Base-by-base conservation (phyloP, 1,140 invertebrate genomes). In the Argopecten irradians region DNA sequence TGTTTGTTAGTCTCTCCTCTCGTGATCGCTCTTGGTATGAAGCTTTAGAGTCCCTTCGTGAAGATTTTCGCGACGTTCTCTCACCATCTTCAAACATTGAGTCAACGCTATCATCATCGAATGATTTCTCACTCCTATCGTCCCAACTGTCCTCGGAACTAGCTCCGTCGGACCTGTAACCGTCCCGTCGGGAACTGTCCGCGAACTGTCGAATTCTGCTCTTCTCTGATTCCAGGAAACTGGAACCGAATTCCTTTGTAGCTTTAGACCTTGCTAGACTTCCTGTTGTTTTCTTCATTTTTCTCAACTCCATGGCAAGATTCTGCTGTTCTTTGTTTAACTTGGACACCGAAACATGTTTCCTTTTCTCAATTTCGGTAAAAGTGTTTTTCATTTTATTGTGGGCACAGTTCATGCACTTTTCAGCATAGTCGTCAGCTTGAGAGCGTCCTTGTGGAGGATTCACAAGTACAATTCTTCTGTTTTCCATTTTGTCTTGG, bases 101-200 rank as follows among this genome's bases (percentile, higher is more conserved):
- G 8, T 84, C 33, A 32, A 88, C 82, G 22, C 34, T 35, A 33
- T 88, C 87, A 34, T 87, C 86, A 33, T 87, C 86, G 39, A 87
- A 41, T 2, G 83, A 88, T 32, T 84, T 84, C 13, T 84, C 83
- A n/a, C 82, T 83, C 33, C 83, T 84, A 22, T 55, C 41, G 22
- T 88, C 83, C 33, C 83, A 88, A 14, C 83, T 43, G 22, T 88
- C 83, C 32, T 88, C 87, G 22, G 87, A 88, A 34, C 83, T 88
- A 71, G 84, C 84, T 19, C 87, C 87, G n/a, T 88, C 87, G 0
- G 87, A 88, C 9, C 87, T 41, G 34, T 88, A 88, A 28, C 55
- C 83, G 83, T 88, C 87, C 36, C 34, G 83, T 84, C 46, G 43
- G 33, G 33, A 34, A n/a, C 34, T 88, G 33, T 88, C 87, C 11